Evolutionary conservation across 2,113 vertebrate genomes (phyloP), one percentile per base, ranked within the genome.

Genomic region (Trochalopteron elliotii): DNA sequence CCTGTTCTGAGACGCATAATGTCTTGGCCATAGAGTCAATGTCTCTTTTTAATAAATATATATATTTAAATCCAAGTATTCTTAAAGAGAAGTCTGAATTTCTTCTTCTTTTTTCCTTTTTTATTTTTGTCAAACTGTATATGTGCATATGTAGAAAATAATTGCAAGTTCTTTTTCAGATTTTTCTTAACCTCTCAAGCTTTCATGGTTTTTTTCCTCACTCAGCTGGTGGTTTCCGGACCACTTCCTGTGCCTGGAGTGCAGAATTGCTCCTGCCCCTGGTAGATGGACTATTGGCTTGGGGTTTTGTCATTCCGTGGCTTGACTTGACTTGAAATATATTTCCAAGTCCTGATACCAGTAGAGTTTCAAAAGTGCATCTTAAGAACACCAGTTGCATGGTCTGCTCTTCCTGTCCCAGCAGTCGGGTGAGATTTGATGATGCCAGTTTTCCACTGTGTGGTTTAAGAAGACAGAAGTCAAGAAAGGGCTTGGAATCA

Each of bases 11-110:
- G 95, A 92, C 90, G 37, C 83, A 93, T 95, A 84, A 93, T 96
- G 93, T 96, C 94, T 96, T 97, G 86, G 89, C 91, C 88, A 90
- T 56, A 88, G 87, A 96, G 47, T 94, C 90, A 92, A 91, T 95
- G 86, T 94, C 89, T 95, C 86, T 96, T 97, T 95, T 94, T 96
- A 95, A 97, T 97, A 97, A 94, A 95, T 95, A 95, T 87, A 92
- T 96, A 95, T 96, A 96, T 96, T 97, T 97, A 96, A 97, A 96
- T 96, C 71, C 82, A 94, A 93, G 88, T 33, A 93, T 91, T 96
- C 93, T 71, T 94, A 91, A 95, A 83, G 70, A 95, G 75, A 91
- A 91, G 93, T 96, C 94, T 97, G 81, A 64, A 67, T 96, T 96
- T 94, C 57, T 95, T 93, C 4, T 75, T 67, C 31, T 27, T 50